These are phyloP conservation scores for Heterotis niloticus DNA, from an alignment of 2,113 vertebrate genomes.

Conservation along the genomic window DNA sequence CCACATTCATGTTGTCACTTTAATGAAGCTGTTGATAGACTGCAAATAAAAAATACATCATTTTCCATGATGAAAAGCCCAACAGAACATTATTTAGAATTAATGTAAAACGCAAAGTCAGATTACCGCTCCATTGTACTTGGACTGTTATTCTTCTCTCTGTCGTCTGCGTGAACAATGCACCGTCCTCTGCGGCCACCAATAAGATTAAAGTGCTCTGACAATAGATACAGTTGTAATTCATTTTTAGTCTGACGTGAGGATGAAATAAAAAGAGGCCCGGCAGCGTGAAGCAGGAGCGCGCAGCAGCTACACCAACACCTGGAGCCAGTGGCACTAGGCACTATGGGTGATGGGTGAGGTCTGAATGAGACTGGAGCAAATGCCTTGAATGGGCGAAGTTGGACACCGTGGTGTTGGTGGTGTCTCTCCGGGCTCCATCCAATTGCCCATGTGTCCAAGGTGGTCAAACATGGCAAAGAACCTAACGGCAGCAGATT, in stretches of 20 bases:
- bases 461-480: too few relatives aligned
- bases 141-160: conserved; percentile 68
- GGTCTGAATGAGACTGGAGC: too few relatives aligned
- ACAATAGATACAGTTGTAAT: conserved; percentile 62
- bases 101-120: conserved; percentile 63
- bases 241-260: conserved; percentile 63
- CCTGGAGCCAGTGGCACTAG: background rate
- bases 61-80: conserved; percentile 49
- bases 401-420: too few relatives aligned
- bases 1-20: conserved; percentile 35
- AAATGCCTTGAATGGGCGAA: too few relatives aligned
- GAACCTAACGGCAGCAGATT: too few relatives aligned
- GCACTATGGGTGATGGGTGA: background rate
- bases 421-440: too few relatives aligned
- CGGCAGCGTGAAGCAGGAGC: conserved; percentile 8
- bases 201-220: conserved; percentile 69
- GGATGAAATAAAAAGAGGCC: conserved; percentile 16
- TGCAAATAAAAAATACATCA: conserved; percentile 55
- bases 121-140: conserved; percentile 65
- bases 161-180: conserved; percentile 59
- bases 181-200: conserved; percentile 61
- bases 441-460: too few relatives aligned
- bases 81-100: conserved; percentile 62
- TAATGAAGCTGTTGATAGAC: conserved; percentile 63
- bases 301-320: background rate